These are phyloP conservation scores for Exocentrus adspersus DNA, from an alignment of 2,888 invertebrate species.

Conservation along the genomic window DNA sequence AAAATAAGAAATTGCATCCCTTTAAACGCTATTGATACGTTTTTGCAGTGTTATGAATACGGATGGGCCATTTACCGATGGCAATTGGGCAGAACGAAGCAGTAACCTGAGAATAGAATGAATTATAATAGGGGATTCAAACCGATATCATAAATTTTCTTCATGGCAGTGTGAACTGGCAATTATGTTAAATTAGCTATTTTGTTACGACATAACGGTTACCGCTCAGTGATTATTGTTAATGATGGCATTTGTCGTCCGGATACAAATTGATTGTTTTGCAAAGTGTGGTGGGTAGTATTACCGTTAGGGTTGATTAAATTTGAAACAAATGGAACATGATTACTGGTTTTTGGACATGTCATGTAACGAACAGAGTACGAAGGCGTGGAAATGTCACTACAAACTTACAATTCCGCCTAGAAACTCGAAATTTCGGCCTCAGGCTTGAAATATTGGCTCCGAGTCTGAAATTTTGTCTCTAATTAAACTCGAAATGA, in stretches of 20 bases:
- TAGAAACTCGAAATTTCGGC: too few species aligned
- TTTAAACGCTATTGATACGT: slow-evolving; percentile 40
- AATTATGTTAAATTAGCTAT: slow-evolving; percentile 24
- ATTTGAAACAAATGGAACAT: background rate
- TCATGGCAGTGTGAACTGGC: slow-evolving; percentile 20
- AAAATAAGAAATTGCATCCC: slow-evolving; percentile 34
- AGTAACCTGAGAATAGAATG: slow-evolving; percentile 36
- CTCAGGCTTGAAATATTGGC: too few species aligned
- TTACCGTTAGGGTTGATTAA: background rate
- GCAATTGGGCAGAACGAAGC: slow-evolving; percentile 33
- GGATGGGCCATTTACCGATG: slow-evolving; percentile 35
- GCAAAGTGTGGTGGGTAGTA: background rate
- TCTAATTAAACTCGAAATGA: too few species aligned
- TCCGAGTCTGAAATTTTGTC: too few species aligned
- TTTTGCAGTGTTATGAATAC: slow-evolving; percentile 39
- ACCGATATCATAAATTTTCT: slow-evolving; percentile 17
- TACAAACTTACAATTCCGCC: too few species aligned
- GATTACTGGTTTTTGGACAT: too few species aligned
- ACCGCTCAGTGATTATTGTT: background rate
- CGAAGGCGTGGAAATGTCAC: too few species aligned
- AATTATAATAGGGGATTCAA: slow-evolving; percentile 31
- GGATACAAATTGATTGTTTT: background rate
- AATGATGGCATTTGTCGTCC: background rate
- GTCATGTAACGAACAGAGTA: too few species aligned
- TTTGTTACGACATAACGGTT: slow-evolving; percentile 10